A percentile compares a stretch with the other conserved stretches of the same genome.
Evolutionary conservation across 2,113 vertebrate species (phyloP).

Genomic region (Sitta europaea): DNA sequence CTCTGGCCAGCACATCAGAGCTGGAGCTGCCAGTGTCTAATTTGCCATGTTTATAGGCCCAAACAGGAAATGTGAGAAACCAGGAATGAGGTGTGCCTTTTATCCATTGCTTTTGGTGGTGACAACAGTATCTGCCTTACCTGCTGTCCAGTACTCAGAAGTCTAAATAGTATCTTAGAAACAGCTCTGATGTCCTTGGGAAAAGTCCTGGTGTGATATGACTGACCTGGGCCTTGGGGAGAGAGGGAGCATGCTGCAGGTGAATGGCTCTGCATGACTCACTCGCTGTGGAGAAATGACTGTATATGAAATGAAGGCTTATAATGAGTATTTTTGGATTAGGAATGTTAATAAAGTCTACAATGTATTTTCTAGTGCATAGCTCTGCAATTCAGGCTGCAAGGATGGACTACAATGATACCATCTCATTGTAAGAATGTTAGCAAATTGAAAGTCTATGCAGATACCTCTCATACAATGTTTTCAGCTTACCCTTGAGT

Average conservation of each 20-base stretch:
- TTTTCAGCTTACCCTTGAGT: neutral
- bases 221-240: neutral
- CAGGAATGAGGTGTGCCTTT: neutral
- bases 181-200: neutral
- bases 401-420: neutral
- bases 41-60: neutral
- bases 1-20: neutral
- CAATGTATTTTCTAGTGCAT: neutral
- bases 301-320: neutral
- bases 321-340: neutral
- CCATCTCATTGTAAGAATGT: neutral
- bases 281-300: neutral
- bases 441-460: neutral
- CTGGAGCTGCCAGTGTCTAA: neutral
- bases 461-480: neutral
- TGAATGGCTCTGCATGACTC: neutral
- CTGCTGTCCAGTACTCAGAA: neutral
- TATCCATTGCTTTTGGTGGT: neutral
- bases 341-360: neutral
- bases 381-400: neutral
- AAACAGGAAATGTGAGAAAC: conserved; percentile 15
- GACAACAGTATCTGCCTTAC: neutral
- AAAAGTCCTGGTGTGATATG: neutral
- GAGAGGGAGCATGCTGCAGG: neutral
- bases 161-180: neutral